Evolutionary conservation across 2,113 vertebrate species (phyloP).

Genomic region (Sterna hirundo): DNA sequence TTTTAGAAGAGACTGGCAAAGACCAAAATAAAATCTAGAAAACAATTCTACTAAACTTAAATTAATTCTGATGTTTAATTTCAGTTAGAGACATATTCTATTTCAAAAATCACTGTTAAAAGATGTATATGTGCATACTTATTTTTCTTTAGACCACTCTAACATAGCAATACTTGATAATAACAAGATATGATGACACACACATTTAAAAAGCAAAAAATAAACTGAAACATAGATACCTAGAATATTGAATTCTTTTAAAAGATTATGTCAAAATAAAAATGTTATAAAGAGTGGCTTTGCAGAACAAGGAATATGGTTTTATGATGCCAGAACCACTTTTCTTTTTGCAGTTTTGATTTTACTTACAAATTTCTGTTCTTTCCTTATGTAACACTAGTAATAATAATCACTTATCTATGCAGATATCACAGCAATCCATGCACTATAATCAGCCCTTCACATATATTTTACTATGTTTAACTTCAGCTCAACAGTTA

Average conservation of each 20-base stretch:
- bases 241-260: neutral
- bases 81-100: neutral
- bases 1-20: neutral
- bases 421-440: neutral
- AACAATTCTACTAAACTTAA: neutral
- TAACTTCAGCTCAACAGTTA: neutral
- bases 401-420: neutral
- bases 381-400: neutral
- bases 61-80: neutral
- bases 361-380: neutral
- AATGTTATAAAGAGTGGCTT: neutral
- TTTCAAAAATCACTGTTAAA: neutral
- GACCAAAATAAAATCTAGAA: neutral
- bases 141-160: neutral
- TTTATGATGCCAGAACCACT: neutral
- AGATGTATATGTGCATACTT: neutral
- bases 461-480: neutral
- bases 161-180: neutral
- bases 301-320: neutral
- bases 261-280: neutral
- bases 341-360: neutral
- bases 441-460: neutral
- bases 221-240: neutral
- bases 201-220: neutral
- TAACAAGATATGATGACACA: neutral